Base-by-base conservation (phyloP, 2,113 vertebrate species). In the Phyllostomus discolor region DNA sequence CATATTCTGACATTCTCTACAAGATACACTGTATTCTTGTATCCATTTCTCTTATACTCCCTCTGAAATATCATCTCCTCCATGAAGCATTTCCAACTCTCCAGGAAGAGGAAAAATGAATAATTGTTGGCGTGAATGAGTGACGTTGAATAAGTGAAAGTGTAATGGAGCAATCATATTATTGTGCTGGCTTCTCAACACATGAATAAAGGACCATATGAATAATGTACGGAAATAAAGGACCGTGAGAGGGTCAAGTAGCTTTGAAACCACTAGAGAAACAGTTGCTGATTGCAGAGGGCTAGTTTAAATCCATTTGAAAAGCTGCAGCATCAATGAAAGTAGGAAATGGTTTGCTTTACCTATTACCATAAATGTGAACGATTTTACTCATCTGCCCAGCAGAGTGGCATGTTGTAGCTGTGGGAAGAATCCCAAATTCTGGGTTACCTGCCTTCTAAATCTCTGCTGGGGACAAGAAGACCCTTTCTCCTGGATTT, bases 301-400 rank as follows among this genome's bases (percentile, higher is more conserved):
- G 38, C 35, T 83, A 22, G 31, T 75, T 88, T 70, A 87, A 69
- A 31, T 78, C n/a, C 82, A 59, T 38, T 59, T 88, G 43, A 84
- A 91, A 92, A 59, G 46, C 78, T 73, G 9, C 52, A 38, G 50
- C 10, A 8, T 89, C 16, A 17, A 50, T 24, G 50, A 43, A 92
- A 57, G 69, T 24, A 52, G 66, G 85, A 95, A 92, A 88, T 46
- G 14, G 19, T 84, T 90, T 88, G 69, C 84, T 86, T 83, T 90
- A 54, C 33, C 43, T 41, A 5, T 75, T n/a, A 43, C 26, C 70
- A n/a, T 54, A 12, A 84, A 86, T 89, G 72, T 54, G 26, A 64
- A 31, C 26, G 41, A 76, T 81, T 69, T 95, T 43, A 33, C 46
- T 52, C 38, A 26, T 88, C 76, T 62, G 48, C 22, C 16, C 15